A percentile compares a stretch with the other conserved stretches of the same genome.
Evolutionary conservation across 2,113 vertebrate genomes (phyloP).

Genomic region (Pollimyrus isidori): DNA sequence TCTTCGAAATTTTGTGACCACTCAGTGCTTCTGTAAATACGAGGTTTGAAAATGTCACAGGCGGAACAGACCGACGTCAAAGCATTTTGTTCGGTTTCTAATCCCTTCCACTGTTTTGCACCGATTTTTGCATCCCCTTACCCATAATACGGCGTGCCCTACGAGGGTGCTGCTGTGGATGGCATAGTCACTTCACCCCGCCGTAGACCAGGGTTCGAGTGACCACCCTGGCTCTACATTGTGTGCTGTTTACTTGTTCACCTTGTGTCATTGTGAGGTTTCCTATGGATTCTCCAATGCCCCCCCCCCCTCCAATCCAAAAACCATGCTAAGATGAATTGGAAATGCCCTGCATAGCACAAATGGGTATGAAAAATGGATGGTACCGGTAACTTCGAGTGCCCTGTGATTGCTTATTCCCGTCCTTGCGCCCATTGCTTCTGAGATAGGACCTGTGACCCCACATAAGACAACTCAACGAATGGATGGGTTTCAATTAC

Average conservation of each 20-base stretch:
- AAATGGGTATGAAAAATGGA: not conserved
- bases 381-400: not conserved
- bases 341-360: not conserved
- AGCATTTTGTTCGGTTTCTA: not conserved
- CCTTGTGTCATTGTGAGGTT: not conserved
- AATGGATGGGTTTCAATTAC: not conserved
- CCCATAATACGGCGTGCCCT: not conserved
- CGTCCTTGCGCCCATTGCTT: not conserved
- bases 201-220: not conserved
- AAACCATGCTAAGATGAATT: not conserved
- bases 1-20: constrained; percentile 46
- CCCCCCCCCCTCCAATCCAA: not conserved
- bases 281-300: not conserved
- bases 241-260: not conserved
- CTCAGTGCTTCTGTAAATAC: constrained; percentile 20
- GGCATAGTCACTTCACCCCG: not conserved
- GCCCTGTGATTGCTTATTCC: not conserved
- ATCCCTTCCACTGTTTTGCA: not conserved
- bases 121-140: constrained; percentile 24
- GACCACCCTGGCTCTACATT: not conserved
- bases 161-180: not conserved
- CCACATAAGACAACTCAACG: not conserved
- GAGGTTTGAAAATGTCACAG: not conserved
- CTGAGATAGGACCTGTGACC: not conserved
- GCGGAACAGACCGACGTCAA: not conserved